These are phyloP conservation scores for Autographa gamma DNA, from an alignment of 2,888 invertebrate species.

Conservation along the genomic window DNA sequence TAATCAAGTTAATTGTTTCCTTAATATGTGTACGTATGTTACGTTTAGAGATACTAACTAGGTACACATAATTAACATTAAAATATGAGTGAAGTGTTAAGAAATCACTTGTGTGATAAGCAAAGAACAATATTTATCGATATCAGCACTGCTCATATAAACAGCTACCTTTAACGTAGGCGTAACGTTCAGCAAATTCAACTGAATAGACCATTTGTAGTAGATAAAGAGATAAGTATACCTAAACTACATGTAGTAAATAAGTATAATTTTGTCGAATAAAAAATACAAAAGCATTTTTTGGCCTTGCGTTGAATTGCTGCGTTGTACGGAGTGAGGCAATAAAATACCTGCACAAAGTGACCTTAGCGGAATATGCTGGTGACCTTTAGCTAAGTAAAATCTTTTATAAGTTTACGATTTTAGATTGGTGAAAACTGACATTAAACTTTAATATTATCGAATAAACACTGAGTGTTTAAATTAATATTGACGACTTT, in stretches of 20 bases:
- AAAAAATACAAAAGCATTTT: slow-evolving; percentile 79
- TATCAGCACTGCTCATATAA: slow-evolving; percentile 29
- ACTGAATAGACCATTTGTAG: slow-evolving; percentile 39
- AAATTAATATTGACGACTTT: background rate
- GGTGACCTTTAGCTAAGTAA: slow-evolving; percentile 78
- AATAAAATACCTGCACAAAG: slow-evolving; percentile 82
- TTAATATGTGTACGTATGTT: slow-evolving; percentile 24
- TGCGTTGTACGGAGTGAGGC: slow-evolving; percentile 79
- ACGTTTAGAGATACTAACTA: slow-evolving; percentile 40
- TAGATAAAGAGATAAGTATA: slow-evolving; percentile 49
- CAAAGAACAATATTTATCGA: slow-evolving; percentile 48
- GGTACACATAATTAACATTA: slow-evolving; percentile 37
- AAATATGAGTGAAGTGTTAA: slow-evolving; percentile 42
- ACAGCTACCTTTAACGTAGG: slow-evolving; percentile 29
- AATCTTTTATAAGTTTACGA: slow-evolving; percentile 76
- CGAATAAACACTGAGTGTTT: background rate
- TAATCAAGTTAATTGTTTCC: slow-evolving; percentile 28
- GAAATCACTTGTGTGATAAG: slow-evolving; percentile 46
- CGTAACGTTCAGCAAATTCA: slow-evolving; percentile 36
- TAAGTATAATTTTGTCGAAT: slow-evolving; percentile 68
- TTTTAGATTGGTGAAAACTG: slow-evolving; percentile 65
- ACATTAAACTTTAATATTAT: slow-evolving; percentile 10
- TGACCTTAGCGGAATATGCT: slow-evolving; percentile 84
- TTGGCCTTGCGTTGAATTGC: slow-evolving; percentile 84
- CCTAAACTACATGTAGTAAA: slow-evolving; percentile 63